Percentiles rank a stretch among this genome's conserved stretches.
Conservation (phyloP, 2,888 invertebrate species). For the Drosophila kuntzei region DNA sequence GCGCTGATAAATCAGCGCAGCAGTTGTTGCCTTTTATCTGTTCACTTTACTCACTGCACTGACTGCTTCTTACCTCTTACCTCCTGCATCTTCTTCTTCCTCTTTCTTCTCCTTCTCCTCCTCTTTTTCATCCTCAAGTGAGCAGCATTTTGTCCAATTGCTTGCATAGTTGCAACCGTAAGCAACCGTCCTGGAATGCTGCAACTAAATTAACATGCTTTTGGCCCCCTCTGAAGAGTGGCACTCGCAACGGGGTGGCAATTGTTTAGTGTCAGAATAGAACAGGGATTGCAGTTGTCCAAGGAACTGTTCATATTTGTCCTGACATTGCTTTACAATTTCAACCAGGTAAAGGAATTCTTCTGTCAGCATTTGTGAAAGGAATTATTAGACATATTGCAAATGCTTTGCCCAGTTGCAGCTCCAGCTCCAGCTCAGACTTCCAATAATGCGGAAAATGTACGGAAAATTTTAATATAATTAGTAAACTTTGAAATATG, state of each 20-base stretch:
- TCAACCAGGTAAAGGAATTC: constrained; percentile 2
- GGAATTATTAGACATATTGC: neutral
- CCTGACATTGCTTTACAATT: constrained; percentile 16
- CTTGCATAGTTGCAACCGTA: constrained; percentile 30
- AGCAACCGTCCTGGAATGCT: constrained; percentile 23
- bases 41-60: neutral
- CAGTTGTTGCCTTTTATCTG: constrained; percentile 24
- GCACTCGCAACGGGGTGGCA: neutral
- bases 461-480: neutral
- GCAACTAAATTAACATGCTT: constrained; percentile 36
- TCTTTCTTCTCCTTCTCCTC: neutral
- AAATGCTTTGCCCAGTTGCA: neutral
- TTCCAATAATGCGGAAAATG: neutral
- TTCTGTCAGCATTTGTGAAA: neutral
- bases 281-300: neutral
- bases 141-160: constrained; percentile 23
- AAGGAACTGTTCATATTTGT: constrained; percentile 18
- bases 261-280: constrained; percentile 3
- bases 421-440: neutral
- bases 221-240: neutral
- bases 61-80: neutral
- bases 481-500: constrained; percentile 1
- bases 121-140: neutral
- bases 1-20: constrained; percentile 53
- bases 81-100: too few species aligned